These are phyloP conservation scores for Dasypolia templi DNA, from an alignment of 2,888 invertebrate species.

Conservation along the genomic window DNA sequence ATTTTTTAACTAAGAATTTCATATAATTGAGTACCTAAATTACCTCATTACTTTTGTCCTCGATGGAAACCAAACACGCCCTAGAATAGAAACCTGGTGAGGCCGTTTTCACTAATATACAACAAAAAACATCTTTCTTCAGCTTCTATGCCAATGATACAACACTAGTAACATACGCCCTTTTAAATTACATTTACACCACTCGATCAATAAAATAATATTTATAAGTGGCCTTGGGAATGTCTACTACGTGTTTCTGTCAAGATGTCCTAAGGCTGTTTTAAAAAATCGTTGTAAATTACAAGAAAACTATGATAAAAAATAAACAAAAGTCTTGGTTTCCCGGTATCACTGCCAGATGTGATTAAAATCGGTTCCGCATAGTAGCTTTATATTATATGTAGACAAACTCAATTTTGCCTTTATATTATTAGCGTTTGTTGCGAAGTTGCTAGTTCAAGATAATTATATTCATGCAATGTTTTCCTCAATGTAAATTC, in stretches of 20 bases:
- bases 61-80: not conserved
- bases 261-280: not conserved
- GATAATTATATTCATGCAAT: slow-evolving; percentile 13
- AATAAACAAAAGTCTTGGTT: not conserved
- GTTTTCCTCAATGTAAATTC: slow-evolving; percentile 32
- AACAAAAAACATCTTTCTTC: not conserved
- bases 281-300: not conserved
- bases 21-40: not conserved
- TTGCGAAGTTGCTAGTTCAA: not conserved
- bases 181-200: not conserved
- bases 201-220: slow-evolving; percentile 19
- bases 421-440: not conserved
- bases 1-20: not conserved
- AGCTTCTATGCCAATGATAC: not conserved
- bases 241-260: not conserved
- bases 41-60: not conserved
- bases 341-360: not conserved
- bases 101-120: not conserved
- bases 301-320: not conserved
- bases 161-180: not conserved
- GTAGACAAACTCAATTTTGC: not conserved
- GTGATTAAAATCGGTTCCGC: not conserved
- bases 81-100: not conserved
- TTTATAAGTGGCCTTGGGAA: slow-evolving; percentile 4
- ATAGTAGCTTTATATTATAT: not conserved